A percentile compares a stretch with the other conserved stretches of the same genome.
Conservation (phyloP, 2,888 invertebrate genomes). For the Rhodophaea formosa region DNA sequence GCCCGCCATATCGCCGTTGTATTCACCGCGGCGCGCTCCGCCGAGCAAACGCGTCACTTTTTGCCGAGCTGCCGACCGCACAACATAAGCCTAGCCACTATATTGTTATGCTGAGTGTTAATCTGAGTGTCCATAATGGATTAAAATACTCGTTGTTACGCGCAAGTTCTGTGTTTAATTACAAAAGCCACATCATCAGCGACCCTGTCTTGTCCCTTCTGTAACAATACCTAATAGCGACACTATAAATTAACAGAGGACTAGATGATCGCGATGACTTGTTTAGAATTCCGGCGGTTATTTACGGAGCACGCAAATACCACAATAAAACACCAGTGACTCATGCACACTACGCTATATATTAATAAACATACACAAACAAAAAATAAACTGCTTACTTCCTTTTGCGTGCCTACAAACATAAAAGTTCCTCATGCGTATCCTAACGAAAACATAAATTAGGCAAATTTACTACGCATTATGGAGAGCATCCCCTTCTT, state of each 20-base stretch:
- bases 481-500: slow-evolving; percentile 76
- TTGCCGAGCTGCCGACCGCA: too few species aligned
- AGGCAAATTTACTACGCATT: slow-evolving; percentile 72
- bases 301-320: slow-evolving; percentile 54
- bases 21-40: too few species aligned
- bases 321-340: slow-evolving; percentile 39
- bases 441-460: slow-evolving; percentile 78
- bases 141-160: too few species aligned
- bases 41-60: too few species aligned
- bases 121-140: too few species aligned
- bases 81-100: too few species aligned
- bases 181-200: too few species aligned
- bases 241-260: slow-evolving; percentile 36
- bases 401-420: slow-evolving; percentile 74
- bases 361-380: slow-evolving; percentile 60
- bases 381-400: slow-evolving; percentile 67
- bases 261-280: slow-evolving; percentile 38
- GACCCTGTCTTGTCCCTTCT: too few species aligned
- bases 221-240: slow-evolving; percentile 11
- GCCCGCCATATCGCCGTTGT: too few species aligned
- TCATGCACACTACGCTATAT: slow-evolving; percentile 58
- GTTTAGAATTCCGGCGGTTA: slow-evolving; percentile 55
- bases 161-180: too few species aligned
- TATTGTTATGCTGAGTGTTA: too few species aligned
- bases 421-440: slow-evolving; percentile 79